Conservation (phyloP, 2,113 vertebrate genomes). For the Cricetomys ansorgei region DNA sequence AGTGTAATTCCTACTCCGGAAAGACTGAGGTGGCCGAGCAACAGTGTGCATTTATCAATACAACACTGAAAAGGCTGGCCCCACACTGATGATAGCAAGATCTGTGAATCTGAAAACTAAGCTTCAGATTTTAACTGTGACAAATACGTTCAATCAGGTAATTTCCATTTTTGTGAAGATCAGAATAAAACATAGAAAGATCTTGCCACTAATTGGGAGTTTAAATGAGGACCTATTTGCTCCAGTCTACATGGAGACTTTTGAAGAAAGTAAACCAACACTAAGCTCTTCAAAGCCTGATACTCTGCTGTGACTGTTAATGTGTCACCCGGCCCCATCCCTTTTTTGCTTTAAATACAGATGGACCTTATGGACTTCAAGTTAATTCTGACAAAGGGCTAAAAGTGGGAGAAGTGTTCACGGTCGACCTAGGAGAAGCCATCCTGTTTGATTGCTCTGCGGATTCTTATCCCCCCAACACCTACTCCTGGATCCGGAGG, state of each 20-base stretch:
- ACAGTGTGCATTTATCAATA: not conserved
- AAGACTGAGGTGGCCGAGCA: constrained; percentile 34
- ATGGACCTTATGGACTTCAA: constrained; percentile 96
- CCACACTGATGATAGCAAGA: not conserved
- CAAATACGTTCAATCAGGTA: constrained; percentile 9
- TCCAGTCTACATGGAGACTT: constrained; percentile 20
- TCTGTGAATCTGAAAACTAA: not conserved
- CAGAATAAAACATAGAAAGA: constrained; percentile 29
- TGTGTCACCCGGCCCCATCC: not conserved
- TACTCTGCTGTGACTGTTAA: constrained; percentile 36
- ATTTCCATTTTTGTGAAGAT: not conserved
- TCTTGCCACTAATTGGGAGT: constrained; percentile 2
- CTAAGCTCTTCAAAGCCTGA: not conserved
- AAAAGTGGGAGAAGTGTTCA: constrained; percentile 93
- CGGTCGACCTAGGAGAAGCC: constrained; percentile 92
- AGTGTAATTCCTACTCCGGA: constrained; percentile 28
- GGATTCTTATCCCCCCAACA: constrained; percentile 97
- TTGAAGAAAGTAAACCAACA: constrained; percentile 7
- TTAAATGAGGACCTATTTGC: not conserved
- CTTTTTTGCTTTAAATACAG: constrained; percentile 82
- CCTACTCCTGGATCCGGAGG: constrained; percentile 93
- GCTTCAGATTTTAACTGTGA: constrained; percentile 31
- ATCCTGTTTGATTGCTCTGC: constrained; percentile 94
- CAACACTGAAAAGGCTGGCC: constrained; percentile 29
- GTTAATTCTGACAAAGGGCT: constrained; percentile 94